Percentiles rank a stretch among this genome's conserved stretches.
These are phyloP conservation scores for Drosophila parthenogenetica DNA, from an alignment of 2,888 invertebrate species.

Conservation along the genomic window DNA sequence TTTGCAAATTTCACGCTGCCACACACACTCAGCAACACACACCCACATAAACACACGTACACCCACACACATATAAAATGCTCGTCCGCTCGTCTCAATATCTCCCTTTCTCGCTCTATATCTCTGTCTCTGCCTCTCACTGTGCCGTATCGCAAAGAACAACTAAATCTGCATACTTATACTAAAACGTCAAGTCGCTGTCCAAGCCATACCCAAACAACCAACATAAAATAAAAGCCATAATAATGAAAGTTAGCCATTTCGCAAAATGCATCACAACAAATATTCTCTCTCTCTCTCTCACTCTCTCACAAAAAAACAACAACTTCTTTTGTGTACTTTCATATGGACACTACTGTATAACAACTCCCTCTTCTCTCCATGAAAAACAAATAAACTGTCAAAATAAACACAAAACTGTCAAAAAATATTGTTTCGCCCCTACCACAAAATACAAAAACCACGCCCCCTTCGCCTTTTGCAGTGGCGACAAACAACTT, in stretches of 20 bases:
- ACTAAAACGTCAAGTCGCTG: constrained; percentile 70
- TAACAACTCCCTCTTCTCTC: constrained; percentile 26
- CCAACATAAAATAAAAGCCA: constrained; percentile 4
- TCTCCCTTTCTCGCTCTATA: constrained; percentile 35
- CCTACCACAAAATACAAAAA: neutral
- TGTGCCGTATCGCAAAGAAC: constrained; percentile 54
- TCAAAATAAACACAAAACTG: constrained; percentile 43
- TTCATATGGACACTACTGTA: constrained; percentile 67
- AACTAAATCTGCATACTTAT: constrained; percentile 55
- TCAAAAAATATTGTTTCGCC: constrained; percentile 32
- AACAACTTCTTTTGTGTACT: constrained; percentile 63
- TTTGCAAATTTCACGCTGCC: constrained; percentile 54
- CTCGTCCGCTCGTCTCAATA: constrained; percentile 61
- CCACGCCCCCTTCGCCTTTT: constrained; percentile 20
- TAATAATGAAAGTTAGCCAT: constrained; percentile 53
- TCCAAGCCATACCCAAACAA: constrained; percentile 42
- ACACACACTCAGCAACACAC: constrained; percentile 1
- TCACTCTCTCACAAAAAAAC: constrained; percentile 31
- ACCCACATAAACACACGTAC: constrained; percentile 5
- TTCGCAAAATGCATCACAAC: constrained; percentile 74
- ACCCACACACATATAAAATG: constrained; percentile 23
- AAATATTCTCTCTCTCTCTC: constrained; percentile 28
- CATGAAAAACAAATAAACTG: constrained; percentile 27
- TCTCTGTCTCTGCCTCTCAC: constrained; percentile 41
- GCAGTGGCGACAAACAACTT: constrained; percentile 65